These are phyloP conservation scores for Agonopterix alstromeriana DNA, from an alignment of 2,888 invertebrate genomes.

Conservation along the genomic window DNA sequence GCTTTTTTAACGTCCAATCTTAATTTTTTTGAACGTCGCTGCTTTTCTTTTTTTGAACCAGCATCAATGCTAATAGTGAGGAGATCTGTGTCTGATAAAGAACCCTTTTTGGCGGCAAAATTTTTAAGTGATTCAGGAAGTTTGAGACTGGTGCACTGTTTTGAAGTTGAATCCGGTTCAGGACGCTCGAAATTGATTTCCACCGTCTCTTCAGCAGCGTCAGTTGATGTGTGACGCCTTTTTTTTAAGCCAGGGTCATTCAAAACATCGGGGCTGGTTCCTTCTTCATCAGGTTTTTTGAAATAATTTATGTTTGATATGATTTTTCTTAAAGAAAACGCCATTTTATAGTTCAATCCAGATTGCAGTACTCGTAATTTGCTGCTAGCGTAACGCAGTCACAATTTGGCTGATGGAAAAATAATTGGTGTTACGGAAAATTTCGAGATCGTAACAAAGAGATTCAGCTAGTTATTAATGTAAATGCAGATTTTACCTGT, in stretches of 20 bases:
- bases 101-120: constrained; percentile 42
- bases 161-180: constrained; percentile 56
- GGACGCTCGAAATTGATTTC: constrained; percentile 32
- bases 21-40: constrained; percentile 41
- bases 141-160: constrained; percentile 30
- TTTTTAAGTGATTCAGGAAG: constrained; percentile 41
- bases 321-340: constrained; percentile 64
- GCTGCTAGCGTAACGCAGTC: constrained; percentile 1
- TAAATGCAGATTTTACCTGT: constrained; percentile 4
- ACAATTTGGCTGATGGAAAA: constrained; percentile 1
- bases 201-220: constrained; percentile 17
- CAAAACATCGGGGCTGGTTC: neutral
- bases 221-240: constrained; percentile 13
- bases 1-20: constrained; percentile 56
- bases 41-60: constrained; percentile 21
- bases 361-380: neutral
- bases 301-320: constrained; percentile 64
- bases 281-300: constrained; percentile 42
- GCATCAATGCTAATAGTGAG: constrained; percentile 22
- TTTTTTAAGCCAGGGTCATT: constrained; percentile 1
- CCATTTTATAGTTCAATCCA: constrained; percentile 36
- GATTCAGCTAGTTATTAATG: neutral
- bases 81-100: constrained; percentile 57
- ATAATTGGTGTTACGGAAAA: constrained; percentile 2
- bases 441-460: constrained; percentile 4